Conservation (phyloP, 2,797 vertebrate genomes). For the Eulemur mongoz region DNA sequence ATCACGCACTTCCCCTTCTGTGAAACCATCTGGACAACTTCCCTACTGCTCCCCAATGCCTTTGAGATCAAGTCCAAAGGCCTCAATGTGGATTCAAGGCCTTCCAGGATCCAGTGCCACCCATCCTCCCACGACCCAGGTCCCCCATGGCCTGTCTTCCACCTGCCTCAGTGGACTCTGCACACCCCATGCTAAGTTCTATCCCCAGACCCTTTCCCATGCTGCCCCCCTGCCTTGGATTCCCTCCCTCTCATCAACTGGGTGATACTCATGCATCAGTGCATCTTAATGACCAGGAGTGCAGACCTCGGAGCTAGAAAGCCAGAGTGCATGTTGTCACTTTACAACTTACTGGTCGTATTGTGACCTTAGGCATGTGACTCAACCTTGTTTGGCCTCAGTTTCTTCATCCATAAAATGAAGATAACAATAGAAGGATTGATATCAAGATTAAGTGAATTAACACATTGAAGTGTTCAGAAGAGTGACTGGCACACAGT, state of each 20-base stretch:
- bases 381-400: neutral
- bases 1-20: neutral
- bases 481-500: neutral
- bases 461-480: neutral
- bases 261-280: neutral
- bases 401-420: neutral
- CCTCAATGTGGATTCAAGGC: no score
- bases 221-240: no score
- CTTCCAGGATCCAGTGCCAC: accelerated
- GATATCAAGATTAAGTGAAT: neutral
- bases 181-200: accelerated
- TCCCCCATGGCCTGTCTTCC: neutral
- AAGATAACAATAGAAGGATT: neutral
- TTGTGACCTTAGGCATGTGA: neutral
- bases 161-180: neutral
- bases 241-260: neutral
- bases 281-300: neutral
- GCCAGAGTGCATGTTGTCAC: neutral
- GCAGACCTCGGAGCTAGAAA: neutral
- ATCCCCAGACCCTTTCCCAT: neutral
- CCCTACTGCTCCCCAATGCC: neutral
- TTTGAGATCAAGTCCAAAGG: neutral
- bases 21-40: neutral
- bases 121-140: neutral
- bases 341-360: neutral